These are phyloP conservation scores for Ailurus styani DNA, from an alignment of 2,113 vertebrate genomes.

Conservation along the genomic window DNA sequence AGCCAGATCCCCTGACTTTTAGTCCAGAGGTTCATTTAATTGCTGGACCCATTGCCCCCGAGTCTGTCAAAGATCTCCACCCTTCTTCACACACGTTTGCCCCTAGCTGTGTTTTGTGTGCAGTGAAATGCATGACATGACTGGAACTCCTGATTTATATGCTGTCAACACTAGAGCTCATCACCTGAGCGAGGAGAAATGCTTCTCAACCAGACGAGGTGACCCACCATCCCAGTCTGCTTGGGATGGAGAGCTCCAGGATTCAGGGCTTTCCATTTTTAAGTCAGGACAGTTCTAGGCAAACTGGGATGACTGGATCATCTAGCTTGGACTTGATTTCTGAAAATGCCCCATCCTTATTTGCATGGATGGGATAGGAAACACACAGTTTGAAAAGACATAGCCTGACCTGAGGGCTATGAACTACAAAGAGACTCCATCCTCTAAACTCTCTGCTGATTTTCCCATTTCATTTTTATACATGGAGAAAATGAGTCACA, in stretches of 20 bases:
- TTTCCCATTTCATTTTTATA: neutral
- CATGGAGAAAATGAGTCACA: neutral
- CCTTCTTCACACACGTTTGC: neutral
- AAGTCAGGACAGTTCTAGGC: neutral
- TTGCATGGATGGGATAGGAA: neutral
- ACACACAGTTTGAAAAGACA: neutral
- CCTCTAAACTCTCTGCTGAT: neutral
- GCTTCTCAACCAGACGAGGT: neutral
- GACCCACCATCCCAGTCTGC: neutral
- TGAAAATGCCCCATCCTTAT: neutral
- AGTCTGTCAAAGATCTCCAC: neutral
- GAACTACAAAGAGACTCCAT: neutral
- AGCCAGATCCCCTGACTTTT: neutral
- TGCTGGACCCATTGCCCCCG: neutral
- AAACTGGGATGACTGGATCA: neutral
- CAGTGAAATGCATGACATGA: no score
- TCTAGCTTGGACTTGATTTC: neutral
- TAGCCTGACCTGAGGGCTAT: neutral
- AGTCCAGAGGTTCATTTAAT: neutral
- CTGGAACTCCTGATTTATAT: neutral
- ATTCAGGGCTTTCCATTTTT: neutral
- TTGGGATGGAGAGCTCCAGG: neutral
- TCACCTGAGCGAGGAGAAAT: neutral
- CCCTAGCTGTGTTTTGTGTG: neutral
- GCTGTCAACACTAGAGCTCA: neutral